These are phyloP conservation scores for Gambelia wislizenii DNA, from an alignment of 2,797 vertebrate genomes.

Conservation along the genomic window DNA sequence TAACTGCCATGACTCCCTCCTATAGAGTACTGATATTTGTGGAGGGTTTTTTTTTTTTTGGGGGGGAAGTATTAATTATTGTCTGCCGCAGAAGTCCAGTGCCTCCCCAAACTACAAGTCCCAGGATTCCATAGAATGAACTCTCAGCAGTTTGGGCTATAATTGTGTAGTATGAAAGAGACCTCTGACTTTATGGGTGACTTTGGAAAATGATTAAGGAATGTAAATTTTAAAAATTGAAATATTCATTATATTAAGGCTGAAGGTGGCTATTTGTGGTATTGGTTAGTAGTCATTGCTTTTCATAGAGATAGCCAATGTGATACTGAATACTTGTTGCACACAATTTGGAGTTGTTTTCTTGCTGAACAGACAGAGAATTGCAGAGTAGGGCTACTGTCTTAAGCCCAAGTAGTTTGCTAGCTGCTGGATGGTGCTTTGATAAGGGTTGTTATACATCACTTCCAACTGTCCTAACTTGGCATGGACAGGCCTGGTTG, in stretches of 20 bases:
- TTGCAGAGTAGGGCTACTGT: not conserved
- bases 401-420: not conserved
- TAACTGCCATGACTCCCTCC: no score
- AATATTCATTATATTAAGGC: not conserved
- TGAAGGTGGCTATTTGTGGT: not conserved
- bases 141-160: not conserved
- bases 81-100: no score
- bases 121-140: no score
- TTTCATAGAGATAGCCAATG: not conserved
- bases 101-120: no score
- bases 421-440: not conserved
- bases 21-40: no score
- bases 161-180: no score
- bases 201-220: not conserved
- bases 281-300: not conserved
- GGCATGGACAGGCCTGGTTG: no score
- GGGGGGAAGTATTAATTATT: no score
- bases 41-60: no score
- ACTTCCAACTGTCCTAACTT: no score
- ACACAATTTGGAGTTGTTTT: not conserved
- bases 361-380: not conserved
- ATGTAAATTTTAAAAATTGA: not conserved
- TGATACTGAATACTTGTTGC: not conserved
- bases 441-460: not conserved
- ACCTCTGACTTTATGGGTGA: not conserved